Evolutionary conservation across 2,888 invertebrate genomes (phyloP).

Genomic region (Epistrophella euchroma): DNA sequence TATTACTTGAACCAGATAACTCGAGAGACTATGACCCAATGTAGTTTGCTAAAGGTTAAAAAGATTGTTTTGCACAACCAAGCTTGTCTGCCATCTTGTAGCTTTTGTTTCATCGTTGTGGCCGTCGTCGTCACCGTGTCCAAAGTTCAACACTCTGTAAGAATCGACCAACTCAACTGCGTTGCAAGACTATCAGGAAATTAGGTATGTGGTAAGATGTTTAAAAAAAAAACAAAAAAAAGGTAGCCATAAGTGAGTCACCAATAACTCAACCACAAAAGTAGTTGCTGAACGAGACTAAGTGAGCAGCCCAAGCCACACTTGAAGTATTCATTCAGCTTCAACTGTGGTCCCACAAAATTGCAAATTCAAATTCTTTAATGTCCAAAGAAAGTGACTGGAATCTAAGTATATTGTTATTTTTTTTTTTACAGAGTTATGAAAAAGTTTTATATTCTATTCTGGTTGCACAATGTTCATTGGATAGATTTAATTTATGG

Average conservation of each 20-base stretch:
- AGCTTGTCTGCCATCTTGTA: constrained; percentile 12
- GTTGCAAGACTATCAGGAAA: constrained; percentile 5
- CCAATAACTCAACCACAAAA: constrained; percentile 31
- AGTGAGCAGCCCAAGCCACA: not conserved
- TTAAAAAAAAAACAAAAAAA: not conserved
- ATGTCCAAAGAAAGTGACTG: constrained; percentile 61
- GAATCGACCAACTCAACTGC: constrained; percentile 9
- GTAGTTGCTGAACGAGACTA: no score
- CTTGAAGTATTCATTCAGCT: not conserved
- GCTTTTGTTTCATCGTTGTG: not conserved
- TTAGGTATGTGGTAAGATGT: constrained; percentile 27
- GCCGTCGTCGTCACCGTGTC: not conserved
- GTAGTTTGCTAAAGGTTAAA: not conserved
- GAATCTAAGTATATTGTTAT: constrained; percentile 36
- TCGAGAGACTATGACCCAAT: constrained; percentile 25
- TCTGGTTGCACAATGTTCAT: constrained; percentile 5
- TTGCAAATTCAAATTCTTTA: not conserved
- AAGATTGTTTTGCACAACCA: constrained; percentile 51
- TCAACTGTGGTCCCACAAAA: constrained; percentile 13
- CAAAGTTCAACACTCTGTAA: constrained; percentile 33
- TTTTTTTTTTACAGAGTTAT: not conserved
- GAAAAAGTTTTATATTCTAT: not conserved
- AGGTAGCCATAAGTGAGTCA: constrained; percentile 33
- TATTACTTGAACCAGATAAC: constrained; percentile 46
- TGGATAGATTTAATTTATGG: constrained; percentile 31